Conservation (phyloP, 2,888 invertebrate genomes). For the Spicauda simplicius region DNA sequence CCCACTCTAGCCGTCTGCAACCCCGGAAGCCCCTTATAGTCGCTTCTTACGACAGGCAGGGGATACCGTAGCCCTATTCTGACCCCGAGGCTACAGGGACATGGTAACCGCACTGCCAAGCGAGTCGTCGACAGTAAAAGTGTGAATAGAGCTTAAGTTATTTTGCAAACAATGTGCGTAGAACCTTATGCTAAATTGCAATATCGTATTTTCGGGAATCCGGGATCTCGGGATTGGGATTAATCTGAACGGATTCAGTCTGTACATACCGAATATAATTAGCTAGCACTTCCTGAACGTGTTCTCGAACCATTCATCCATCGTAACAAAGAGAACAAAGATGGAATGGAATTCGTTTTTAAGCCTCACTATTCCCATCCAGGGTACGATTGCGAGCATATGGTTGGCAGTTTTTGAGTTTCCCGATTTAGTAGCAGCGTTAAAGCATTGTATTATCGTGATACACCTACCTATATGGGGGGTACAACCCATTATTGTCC, state of each 20-base stretch:
- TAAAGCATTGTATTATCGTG: too few species aligned
- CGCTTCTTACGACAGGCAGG: too few species aligned
- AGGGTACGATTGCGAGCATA: not conserved
- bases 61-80: too few species aligned
- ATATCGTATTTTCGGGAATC: constrained; percentile 24
- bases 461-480: too few species aligned
- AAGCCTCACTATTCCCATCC: not conserved
- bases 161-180: constrained; percentile 10
- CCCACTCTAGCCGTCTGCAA: too few species aligned
- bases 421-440: too few species aligned
- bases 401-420: not conserved
- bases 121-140: too few species aligned
- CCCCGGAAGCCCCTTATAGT: too few species aligned
- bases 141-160: not conserved
- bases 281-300: constrained; percentile 18
- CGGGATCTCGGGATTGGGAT: constrained; percentile 1
- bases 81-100: too few species aligned
- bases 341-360: constrained; percentile 10
- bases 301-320: constrained; percentile 13
- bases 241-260: constrained; percentile 28
- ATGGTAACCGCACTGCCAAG: too few species aligned
- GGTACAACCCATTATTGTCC: too few species aligned
- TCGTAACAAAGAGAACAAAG: constrained; percentile 26
- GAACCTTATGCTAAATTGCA: constrained; percentile 20
- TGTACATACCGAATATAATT: constrained; percentile 21